Conservation (phyloP, 2,113 vertebrate genomes). For the Cinclus cinclus region DNA sequence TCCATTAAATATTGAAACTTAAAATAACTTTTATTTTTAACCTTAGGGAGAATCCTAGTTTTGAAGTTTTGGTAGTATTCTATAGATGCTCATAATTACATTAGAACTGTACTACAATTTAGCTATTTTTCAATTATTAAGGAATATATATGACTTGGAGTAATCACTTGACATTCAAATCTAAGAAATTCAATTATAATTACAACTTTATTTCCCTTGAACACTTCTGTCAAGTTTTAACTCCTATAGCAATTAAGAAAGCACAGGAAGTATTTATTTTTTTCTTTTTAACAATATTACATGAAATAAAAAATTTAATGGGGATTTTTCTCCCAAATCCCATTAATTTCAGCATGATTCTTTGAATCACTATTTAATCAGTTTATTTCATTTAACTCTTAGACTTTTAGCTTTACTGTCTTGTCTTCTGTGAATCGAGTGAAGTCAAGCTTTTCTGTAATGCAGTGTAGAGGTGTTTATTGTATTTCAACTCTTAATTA, state of each 20-base stretch:
- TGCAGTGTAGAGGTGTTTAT: neutral
- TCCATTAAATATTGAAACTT: neutral
- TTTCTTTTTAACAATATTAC: neutral
- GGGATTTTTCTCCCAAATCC: neutral
- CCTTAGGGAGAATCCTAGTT: neutral
- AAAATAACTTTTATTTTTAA: neutral
- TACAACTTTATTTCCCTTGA: conserved; percentile 5
- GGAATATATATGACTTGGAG: neutral
- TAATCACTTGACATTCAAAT: neutral
- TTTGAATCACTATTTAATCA: neutral
- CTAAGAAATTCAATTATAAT: neutral
- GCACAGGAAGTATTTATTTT: neutral
- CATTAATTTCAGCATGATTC: neutral
- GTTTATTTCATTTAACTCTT: neutral
- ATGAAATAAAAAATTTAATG: neutral
- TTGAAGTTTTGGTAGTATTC: neutral
- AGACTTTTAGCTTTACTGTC: neutral
- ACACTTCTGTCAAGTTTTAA: neutral
- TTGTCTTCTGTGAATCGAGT: neutral
- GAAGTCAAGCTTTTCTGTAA: neutral
- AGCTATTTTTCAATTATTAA: neutral
- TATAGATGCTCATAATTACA: neutral
- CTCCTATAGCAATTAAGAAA: neutral
- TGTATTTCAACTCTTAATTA: neutral
- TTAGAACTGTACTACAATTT: neutral